A percentile compares a stretch with the other conserved stretches of the same genome.
phyloP scores from a whole-genome alignment of 1,140 invertebrate genomes.

The Zaprionus kolodkinae region DNA sequence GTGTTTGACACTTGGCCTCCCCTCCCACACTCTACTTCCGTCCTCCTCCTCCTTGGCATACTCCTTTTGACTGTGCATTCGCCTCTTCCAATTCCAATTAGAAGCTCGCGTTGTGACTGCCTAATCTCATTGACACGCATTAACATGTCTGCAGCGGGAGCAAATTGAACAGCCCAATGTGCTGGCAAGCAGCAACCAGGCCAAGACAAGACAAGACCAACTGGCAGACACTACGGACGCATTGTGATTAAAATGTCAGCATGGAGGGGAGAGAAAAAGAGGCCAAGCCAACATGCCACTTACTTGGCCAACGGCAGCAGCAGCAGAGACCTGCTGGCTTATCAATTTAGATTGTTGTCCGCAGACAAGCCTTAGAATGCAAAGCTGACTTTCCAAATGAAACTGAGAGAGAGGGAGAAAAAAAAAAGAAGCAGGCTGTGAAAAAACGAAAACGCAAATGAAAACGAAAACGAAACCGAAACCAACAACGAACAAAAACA shows the following conservation, averaged over 20 bases:
- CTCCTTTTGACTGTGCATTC: constrained; percentile 11
- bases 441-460: background rate
- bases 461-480: constrained; percentile 13
- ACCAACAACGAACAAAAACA: constrained; percentile 2
- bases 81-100: constrained; percentile 45
- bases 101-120: constrained; percentile 62
- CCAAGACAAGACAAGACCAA: background rate
- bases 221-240: background rate
- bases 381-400: constrained; percentile 17
- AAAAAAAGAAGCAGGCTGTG: background rate
- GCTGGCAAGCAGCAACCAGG: background rate
- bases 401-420: background rate
- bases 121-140: constrained; percentile 76
- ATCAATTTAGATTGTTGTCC: constrained; percentile 65
- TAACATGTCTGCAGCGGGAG: constrained; percentile 66
- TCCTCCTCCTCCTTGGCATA: background rate
- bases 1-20: constrained; percentile 58
- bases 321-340: constrained; percentile 41
- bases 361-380: constrained; percentile 41
- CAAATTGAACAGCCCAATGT: constrained; percentile 53
- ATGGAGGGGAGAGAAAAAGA: constrained; percentile 1
- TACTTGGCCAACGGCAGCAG: constrained; percentile 16
- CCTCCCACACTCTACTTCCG: background rate
- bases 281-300: constrained; percentile 47
- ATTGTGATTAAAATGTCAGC: constrained; percentile 77